phyloP scores from a whole-genome alignment of 2,797 vertebrate species.

The Tokudaia muenninki region DNA sequence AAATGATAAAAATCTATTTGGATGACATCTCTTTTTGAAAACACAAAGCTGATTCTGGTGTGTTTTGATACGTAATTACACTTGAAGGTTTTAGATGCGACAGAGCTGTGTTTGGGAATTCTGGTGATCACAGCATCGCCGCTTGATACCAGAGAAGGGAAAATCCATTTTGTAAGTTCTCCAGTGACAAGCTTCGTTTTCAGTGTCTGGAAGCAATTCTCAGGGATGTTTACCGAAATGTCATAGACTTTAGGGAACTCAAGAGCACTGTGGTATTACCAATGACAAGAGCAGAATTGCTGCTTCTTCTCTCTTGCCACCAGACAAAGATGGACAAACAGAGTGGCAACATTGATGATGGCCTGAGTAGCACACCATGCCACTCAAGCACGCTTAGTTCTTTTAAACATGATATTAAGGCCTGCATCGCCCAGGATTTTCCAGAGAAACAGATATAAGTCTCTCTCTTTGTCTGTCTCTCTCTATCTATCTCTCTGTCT shows the following conservation, averaged over 20 bases:
- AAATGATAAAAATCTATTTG: constrained; percentile 79
- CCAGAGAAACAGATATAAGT: constrained; percentile 24
- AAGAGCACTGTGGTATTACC: background rate
- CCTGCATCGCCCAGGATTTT: background rate
- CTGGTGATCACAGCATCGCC: constrained; percentile 55
- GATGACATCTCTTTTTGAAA: constrained; percentile 73
- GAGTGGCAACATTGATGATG: background rate
- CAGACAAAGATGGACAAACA: background rate
- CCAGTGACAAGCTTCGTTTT: constrained; percentile 42
- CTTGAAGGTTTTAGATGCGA: constrained; percentile 67
- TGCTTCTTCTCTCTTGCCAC: background rate
- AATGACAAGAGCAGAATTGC: background rate
- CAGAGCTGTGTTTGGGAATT: constrained; percentile 68
- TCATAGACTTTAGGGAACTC: background rate
- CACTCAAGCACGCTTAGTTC: background rate
- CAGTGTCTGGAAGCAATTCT: constrained; percentile 31
- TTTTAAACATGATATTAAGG: background rate
- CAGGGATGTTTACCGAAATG: constrained; percentile 49
- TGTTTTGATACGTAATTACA: constrained; percentile 79
- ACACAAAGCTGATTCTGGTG: constrained; percentile 74
- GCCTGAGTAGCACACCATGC: background rate
- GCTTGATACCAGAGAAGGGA: constrained; percentile 17
- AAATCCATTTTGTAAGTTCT: constrained; percentile 52
- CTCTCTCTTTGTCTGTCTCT: no score
- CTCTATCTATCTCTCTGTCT: background rate